phyloP scores from a whole-genome alignment of 2,888 invertebrate genomes.

The Calliopum simillimum region DNA sequence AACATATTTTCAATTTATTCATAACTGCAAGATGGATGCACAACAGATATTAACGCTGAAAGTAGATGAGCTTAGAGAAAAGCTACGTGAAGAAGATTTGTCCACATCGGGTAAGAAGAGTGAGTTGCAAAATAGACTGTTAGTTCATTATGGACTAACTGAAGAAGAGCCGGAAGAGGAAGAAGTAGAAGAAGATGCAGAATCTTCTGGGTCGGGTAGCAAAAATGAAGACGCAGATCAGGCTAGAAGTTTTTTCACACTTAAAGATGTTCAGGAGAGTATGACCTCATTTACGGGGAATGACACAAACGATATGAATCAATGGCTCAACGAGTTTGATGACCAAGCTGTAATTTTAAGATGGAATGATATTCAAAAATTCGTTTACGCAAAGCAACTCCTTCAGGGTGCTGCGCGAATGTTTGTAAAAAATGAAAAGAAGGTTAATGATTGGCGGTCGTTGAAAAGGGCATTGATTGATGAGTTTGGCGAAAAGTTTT shows the following conservation, averaged over 20 bases:
- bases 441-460: not conserved
- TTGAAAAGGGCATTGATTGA: not conserved
- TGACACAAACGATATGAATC: too few species aligned
- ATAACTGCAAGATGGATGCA: constrained; percentile 3
- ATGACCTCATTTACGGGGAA: too few species aligned
- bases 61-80: constrained; percentile 6
- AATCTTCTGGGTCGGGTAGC: too few species aligned
- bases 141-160: not conserved
- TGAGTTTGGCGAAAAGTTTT: not conserved
- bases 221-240: too few species aligned
- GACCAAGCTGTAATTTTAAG: too few species aligned
- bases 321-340: too few species aligned
- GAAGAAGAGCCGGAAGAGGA: not conserved
- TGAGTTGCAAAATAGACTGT: constrained; percentile 12
- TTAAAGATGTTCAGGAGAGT: too few species aligned
- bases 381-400: too few species aligned
- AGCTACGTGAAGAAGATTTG: constrained; percentile 10
- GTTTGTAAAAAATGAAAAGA: constrained; percentile 1
- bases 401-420: too few species aligned
- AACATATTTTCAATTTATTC: too few species aligned
- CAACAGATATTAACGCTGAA: not conserved
- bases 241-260: too few species aligned
- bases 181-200: not conserved
- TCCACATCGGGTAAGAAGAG: not conserved
- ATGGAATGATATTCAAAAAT: too few species aligned